A percentile compares a stretch with the other conserved stretches of the same genome.
Conservation (phyloP, 2,113 vertebrate species). For the Ivindomyrus marchei region DNA sequence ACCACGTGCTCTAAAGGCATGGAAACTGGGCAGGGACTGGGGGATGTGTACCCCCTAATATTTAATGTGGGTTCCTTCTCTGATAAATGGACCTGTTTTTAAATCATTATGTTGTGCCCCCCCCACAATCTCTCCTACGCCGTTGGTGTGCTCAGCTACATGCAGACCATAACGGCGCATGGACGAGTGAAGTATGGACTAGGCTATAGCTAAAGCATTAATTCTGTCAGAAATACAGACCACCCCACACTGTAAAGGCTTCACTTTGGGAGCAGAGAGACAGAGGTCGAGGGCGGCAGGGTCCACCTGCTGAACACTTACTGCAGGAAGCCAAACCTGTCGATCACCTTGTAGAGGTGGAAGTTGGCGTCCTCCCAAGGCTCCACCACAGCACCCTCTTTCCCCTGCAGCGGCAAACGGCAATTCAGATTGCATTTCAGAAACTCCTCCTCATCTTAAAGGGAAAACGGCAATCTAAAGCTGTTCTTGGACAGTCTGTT, state of each 20-base stretch:
- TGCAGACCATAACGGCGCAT: background rate
- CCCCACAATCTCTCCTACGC: background rate
- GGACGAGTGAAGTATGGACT: background rate
- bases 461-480: background rate
- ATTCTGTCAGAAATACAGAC: background rate
- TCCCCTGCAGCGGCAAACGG: slow-evolving; percentile 64
- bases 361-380: slow-evolving; percentile 96
- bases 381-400: slow-evolving; percentile 83
- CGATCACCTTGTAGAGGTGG: slow-evolving; percentile 89
- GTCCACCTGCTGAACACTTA: slow-evolving; percentile 60
- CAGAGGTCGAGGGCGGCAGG: background rate
- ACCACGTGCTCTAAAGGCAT: background rate
- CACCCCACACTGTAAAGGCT: background rate
- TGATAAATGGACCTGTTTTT: background rate
- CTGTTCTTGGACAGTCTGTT: background rate
- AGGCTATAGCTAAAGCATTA: background rate
- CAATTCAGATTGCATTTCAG: background rate
- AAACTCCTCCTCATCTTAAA: background rate
- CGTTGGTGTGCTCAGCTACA: background rate
- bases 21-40: background rate
- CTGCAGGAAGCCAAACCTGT: slow-evolving; percentile 97
- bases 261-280: background rate
- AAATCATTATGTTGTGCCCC: background rate
- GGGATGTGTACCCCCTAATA: background rate
- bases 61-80: background rate